Percentiles rank a stretch among this genome's conserved stretches.
Conservation (phyloP, 2,797 vertebrate genomes). For the Hyperoplus lanceolatus region DNA sequence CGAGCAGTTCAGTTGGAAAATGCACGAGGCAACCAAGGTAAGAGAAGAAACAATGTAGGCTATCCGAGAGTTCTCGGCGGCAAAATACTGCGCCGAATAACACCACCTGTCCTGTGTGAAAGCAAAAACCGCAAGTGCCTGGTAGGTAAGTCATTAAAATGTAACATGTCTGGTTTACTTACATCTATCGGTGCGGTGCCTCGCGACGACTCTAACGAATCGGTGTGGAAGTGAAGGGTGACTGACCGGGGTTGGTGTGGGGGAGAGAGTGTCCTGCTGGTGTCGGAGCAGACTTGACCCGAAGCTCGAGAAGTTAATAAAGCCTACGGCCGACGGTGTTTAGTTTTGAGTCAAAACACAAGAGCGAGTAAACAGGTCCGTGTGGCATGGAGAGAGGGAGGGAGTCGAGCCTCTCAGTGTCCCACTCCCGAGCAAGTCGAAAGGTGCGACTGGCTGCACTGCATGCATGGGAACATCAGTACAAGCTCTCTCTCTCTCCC, state of each 20-base stretch:
- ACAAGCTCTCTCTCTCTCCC: conserved; percentile 1
- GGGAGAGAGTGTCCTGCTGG: background rate
- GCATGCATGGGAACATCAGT: conserved; percentile 22
- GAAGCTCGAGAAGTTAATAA: background rate
- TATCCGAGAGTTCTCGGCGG: background rate
- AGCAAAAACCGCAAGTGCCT: background rate
- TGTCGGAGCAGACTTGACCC: background rate
- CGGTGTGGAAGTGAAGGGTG: conserved; percentile 8
- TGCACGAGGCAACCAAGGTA: conserved; percentile 31
- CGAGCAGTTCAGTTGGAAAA: conserved; percentile 6
- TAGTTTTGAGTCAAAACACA: background rate
- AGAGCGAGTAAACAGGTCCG: conserved; percentile 24
- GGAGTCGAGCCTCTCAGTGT: conserved; percentile 16
- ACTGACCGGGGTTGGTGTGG: background rate
- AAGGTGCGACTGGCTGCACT: conserved; percentile 51
- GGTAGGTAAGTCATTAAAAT: conserved; percentile 1
- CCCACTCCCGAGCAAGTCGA: background rate
- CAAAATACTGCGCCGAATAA: rapidly evolving
- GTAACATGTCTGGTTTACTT: conserved; percentile 40
- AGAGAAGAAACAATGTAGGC: background rate
- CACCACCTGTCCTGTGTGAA: background rate
- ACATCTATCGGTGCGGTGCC: conserved; percentile 25
- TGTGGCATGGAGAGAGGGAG: background rate
- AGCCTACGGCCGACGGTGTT: background rate
- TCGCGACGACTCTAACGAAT: conserved; percentile 8